phyloP scores from a whole-genome alignment of 2,797 vertebrate genomes.

The Pseudochirops cupreus region DNA sequence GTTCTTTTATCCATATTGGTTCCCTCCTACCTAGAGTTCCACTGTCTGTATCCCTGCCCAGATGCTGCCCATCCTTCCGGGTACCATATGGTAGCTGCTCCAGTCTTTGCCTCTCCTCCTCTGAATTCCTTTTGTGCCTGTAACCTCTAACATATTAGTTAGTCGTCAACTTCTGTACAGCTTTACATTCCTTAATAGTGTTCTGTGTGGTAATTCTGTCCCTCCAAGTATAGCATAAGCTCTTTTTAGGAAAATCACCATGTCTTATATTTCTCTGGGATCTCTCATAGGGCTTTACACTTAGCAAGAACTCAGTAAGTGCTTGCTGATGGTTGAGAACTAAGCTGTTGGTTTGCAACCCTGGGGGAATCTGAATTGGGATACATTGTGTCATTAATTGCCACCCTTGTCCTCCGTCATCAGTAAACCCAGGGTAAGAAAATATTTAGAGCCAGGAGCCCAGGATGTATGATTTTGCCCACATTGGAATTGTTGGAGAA shows the following conservation, averaged over 20 bases:
- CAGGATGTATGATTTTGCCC: conserved; percentile 56
- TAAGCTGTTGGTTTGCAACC: not conserved
- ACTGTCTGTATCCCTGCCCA: not conserved
- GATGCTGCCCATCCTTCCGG: not conserved
- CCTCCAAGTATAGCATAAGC: not conserved
- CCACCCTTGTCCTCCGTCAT: conserved; percentile 55
- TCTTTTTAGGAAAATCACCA: not conserved
- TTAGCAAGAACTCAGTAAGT: not conserved
- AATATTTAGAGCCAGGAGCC: conserved; percentile 5
- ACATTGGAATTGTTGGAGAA: conserved; percentile 64
- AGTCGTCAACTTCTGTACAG: not conserved
- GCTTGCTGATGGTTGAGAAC: not conserved
- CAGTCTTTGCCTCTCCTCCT: not conserved
- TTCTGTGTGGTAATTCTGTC: not conserved
- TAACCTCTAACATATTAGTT: not conserved
- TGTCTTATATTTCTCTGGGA: not conserved
- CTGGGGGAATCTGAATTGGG: not conserved
- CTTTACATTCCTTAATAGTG: not conserved
- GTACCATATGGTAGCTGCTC: not conserved
- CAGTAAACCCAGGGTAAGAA: conserved; percentile 15
- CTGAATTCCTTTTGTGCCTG: fast-evolving
- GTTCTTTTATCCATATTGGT: not conserved
- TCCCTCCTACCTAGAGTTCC: not conserved
- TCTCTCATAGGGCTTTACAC: not conserved
- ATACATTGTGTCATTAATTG: conserved; percentile 35